Percentiles rank a stretch among this genome's conserved stretches.
Evolutionary conservation across 2,888 invertebrate genomes (phyloP).

Genomic region (Microctonus brassicae): DNA sequence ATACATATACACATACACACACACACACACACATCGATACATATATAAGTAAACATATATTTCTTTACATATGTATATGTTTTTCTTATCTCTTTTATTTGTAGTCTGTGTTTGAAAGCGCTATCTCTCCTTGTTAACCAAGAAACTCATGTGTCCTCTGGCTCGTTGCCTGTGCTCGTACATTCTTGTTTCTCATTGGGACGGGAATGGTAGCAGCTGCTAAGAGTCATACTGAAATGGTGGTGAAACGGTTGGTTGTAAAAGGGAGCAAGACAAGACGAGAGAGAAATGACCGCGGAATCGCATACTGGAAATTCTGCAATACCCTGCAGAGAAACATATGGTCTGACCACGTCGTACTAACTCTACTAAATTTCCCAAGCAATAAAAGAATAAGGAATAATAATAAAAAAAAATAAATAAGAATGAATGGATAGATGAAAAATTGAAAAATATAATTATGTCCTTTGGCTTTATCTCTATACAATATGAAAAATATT

Average conservation of each 20-base stretch:
- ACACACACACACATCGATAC: neutral
- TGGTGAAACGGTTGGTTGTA: neutral
- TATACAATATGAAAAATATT: neutral
- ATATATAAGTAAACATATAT: neutral
- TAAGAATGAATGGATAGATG: neutral
- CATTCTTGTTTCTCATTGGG: slow-evolving; percentile 14
- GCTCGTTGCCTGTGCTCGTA: slow-evolving; percentile 16
- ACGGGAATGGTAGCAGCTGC: slow-evolving; percentile 33
- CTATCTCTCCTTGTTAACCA: slow-evolving; percentile 14
- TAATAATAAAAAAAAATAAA: neutral
- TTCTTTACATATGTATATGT: neutral
- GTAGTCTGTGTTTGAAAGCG: slow-evolving; percentile 4
- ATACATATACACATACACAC: neutral
- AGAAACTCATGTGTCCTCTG: slow-evolving; percentile 20
- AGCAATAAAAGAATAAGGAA: neutral
- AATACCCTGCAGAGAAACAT: slow-evolving; percentile 31
- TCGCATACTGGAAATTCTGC: slow-evolving; percentile 27
- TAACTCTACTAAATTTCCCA: neutral
- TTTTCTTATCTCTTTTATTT: neutral
- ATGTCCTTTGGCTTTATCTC: neutral
- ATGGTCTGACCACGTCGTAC: slow-evolving; percentile 29
- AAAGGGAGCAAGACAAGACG: neutral
- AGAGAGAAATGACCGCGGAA: slow-evolving; percentile 18
- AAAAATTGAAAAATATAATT: neutral
- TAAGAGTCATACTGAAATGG: slow-evolving; percentile 31